A percentile compares a stretch with the other conserved stretches of the same genome.
phyloP scores from a whole-genome alignment of 2,888 invertebrate species.

The Rapana venosa region DNA sequence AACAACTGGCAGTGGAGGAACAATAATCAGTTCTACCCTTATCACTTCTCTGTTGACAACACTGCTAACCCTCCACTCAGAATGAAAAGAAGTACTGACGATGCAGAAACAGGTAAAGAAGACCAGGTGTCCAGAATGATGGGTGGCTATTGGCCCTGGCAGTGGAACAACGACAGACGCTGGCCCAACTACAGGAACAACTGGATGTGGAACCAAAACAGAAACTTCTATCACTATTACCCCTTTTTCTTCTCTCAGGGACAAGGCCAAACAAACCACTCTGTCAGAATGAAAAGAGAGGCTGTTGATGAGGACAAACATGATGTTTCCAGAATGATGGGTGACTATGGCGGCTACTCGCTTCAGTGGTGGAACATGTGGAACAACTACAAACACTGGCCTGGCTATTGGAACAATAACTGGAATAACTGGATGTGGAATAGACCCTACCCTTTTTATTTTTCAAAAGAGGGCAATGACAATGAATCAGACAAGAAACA shows the following conservation, averaged over 20 bases:
- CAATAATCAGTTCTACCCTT: neutral
- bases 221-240: neutral
- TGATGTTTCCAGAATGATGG: constrained; percentile 27
- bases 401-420: constrained; percentile 25
- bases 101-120: neutral
- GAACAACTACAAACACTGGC: constrained; percentile 32
- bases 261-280: neutral
- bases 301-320: neutral
- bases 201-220: constrained; percentile 23
- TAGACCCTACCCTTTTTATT: constrained; percentile 1
- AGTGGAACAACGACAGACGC: constrained; percentile 15
- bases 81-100: constrained; percentile 10
- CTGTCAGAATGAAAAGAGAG: neutral
- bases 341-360: constrained; percentile 23
- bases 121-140: constrained; percentile 26
- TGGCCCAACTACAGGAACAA: neutral
- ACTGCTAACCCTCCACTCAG: neutral
- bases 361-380: constrained; percentile 20
- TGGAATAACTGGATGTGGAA: constrained; percentile 22
- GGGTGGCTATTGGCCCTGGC: constrained; percentile 15
- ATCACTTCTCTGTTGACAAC: neutral
- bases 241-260: neutral
- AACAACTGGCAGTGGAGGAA: constrained; percentile 3
- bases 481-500: neutral
- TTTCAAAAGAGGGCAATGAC: neutral